Evolutionary conservation across 2,888 invertebrate species (phyloP).

Genomic region (Drosophila tripunctata): DNA sequence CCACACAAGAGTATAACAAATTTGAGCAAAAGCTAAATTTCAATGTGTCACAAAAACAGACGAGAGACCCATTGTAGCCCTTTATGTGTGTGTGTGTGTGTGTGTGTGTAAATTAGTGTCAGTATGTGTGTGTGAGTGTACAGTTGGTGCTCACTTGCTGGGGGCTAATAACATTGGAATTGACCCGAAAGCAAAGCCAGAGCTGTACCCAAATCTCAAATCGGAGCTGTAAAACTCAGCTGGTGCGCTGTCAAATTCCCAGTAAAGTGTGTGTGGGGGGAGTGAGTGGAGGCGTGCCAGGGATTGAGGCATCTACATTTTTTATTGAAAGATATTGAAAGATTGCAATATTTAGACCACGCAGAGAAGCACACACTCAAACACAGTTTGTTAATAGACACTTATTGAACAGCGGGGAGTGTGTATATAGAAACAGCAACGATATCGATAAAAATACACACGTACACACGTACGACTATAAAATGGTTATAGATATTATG

Average conservation of each 20-base stretch:
- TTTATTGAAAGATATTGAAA: conserved; percentile 78
- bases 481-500: conserved; percentile 1
- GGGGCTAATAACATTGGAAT: conserved; percentile 74
- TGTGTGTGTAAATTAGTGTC: conserved; percentile 1
- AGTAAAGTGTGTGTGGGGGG: conserved; percentile 7
- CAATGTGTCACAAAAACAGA: conserved; percentile 73
- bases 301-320: conserved; percentile 73
- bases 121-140: conserved; percentile 5
- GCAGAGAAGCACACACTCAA: conserved; percentile 14
- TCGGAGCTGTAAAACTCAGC: conserved; percentile 70
- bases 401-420: conserved; percentile 7
- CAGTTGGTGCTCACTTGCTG: conserved; percentile 25
- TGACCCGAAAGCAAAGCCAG: conserved; percentile 59
- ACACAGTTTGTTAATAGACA: conserved; percentile 27
- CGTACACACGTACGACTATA: background rate
- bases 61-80: conserved; percentile 45
- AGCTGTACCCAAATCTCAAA: conserved; percentile 3
- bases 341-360: conserved; percentile 69
- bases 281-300: background rate
- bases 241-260: conserved; percentile 74
- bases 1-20: background rate
- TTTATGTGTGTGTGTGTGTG: conserved; percentile 9
- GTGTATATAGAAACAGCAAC: conserved; percentile 1
- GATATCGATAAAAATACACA: conserved; percentile 15
- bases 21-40: conserved; percentile 46